Percentiles rank a stretch among this genome's conserved stretches.
Evolutionary conservation across 64 coral and sea anemone species (phyloP).

Genomic region (Platygyra sinensis): DNA sequence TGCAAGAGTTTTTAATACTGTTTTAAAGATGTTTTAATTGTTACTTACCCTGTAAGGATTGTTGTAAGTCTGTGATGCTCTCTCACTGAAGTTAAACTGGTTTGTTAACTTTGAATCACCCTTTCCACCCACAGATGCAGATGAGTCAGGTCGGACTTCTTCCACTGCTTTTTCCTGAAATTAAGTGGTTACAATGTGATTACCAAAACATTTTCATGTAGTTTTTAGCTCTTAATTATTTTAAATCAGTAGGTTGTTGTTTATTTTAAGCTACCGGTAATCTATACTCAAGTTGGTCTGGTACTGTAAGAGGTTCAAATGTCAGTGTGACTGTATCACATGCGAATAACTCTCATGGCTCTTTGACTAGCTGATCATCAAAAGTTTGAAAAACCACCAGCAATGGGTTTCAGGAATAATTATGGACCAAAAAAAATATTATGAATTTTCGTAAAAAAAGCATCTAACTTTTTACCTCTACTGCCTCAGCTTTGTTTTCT

Average conservation of each 20-base stretch:
- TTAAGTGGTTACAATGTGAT: neutral
- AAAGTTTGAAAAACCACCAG: no score
- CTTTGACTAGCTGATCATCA: no score
- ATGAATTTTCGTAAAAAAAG: neutral
- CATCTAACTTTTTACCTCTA: conserved; percentile 7
- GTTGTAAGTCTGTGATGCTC: conserved; percentile 97
- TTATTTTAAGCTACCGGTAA: no score
- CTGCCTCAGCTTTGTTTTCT: conserved; percentile 45
- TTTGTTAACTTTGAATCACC: conserved; percentile 90
- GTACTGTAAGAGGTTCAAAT: no score
- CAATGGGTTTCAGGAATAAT: no score
- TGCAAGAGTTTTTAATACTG: neutral
- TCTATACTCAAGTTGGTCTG: no score
- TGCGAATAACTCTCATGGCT: no score
- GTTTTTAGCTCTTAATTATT: no score
- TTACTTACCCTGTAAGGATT: conserved; percentile 95
- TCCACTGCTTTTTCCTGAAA: conserved; percentile 79
- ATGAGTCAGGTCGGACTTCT: conserved; percentile 77
- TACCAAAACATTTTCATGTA: neutral
- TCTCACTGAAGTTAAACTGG: conserved; percentile 99
- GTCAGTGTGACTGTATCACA: no score
- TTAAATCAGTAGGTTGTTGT: no score
- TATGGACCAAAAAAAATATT: neutral
- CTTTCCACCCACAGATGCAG: conserved; percentile 53
- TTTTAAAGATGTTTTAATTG: neutral